Percentiles rank a stretch among this genome's conserved stretches.
Evolutionary conservation across 2,797 vertebrate genomes (phyloP).

Genomic region (Decapterus maruadsi): DNA sequence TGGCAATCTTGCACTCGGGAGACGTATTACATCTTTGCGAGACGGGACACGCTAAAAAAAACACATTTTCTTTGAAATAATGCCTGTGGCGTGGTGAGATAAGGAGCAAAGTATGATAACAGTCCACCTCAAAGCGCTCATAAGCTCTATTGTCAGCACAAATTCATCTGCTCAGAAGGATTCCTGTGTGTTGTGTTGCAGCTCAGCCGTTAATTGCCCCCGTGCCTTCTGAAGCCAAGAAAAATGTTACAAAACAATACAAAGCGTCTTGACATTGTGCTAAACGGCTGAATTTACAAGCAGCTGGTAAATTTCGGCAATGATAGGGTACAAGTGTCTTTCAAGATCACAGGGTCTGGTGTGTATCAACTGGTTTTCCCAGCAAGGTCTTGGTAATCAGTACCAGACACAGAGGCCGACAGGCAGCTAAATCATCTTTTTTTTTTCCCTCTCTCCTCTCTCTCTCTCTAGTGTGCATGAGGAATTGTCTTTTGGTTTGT

Average conservation of each 20-base stretch:
- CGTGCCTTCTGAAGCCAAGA: conserved; percentile 46
- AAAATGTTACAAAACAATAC: conserved; percentile 49
- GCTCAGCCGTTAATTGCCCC: conserved; percentile 41
- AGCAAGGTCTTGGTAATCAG: conserved; percentile 62
- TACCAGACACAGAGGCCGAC: conserved; percentile 66
- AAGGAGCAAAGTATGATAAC: conserved; percentile 67
- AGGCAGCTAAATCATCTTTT: conserved; percentile 23
- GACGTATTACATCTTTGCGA: conserved; percentile 35
- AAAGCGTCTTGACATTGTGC: conserved; percentile 47
- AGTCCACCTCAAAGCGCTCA: conserved; percentile 55
- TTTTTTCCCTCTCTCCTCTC: too few species aligned
- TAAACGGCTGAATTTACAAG: conserved; percentile 61
- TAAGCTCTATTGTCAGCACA: conserved; percentile 59
- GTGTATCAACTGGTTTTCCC: conserved; percentile 60
- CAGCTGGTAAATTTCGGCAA: conserved; percentile 57
- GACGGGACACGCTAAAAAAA: conserved; percentile 58
- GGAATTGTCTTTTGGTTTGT: conserved; percentile 40
- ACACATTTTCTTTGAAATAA: conserved; percentile 64
- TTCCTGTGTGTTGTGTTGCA: conserved; percentile 45
- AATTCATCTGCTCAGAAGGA: conserved; percentile 49
- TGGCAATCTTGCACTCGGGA: conserved; percentile 29
- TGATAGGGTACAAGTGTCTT: conserved; percentile 55
- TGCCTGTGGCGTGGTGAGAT: conserved; percentile 61
- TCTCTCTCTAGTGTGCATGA: conserved; percentile 22
- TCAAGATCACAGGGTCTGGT: conserved; percentile 57